Evolutionary conservation across 1,140 invertebrate genomes (phyloP).

Genomic region (Achatina immaculata): DNA sequence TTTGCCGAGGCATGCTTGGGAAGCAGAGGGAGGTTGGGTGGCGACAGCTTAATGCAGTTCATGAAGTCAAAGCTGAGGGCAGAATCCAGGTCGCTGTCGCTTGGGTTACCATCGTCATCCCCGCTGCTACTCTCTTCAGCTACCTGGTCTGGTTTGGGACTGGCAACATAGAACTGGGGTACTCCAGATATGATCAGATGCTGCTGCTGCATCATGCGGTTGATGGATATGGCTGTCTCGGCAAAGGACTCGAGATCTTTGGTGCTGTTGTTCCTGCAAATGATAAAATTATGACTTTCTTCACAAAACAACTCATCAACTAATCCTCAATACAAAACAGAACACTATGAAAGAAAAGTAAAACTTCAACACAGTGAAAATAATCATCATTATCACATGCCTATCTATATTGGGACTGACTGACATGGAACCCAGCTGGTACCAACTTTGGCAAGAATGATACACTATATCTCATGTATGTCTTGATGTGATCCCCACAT

Average conservation of each 20-base stretch:
- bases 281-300: too few relatives aligned
- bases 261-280: slow-evolving; percentile 88
- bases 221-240: slow-evolving; percentile 93
- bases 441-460: too few relatives aligned
- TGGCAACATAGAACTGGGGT: slow-evolving; percentile 52
- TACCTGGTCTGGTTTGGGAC: slow-evolving; percentile 38
- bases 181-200: slow-evolving; percentile 84
- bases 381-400: too few relatives aligned
- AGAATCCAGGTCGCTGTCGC: slow-evolving; percentile 33
- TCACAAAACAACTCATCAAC: too few relatives aligned
- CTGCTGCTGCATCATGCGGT: slow-evolving; percentile 85
- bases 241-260: slow-evolving; percentile 92
- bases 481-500: too few relatives aligned
- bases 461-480: too few relatives aligned
- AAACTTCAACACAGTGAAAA: too few relatives aligned
- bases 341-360: too few relatives aligned
- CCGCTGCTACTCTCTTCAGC: slow-evolving; percentile 40
- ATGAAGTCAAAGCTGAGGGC: slow-evolving; percentile 43
- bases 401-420: too few relatives aligned
- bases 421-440: too few relatives aligned
- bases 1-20: slow-evolving; percentile 74
- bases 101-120: slow-evolving; percentile 48
- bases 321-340: too few relatives aligned
- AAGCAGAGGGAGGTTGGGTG: slow-evolving; percentile 85
- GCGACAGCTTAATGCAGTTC: slow-evolving; percentile 81